Evolutionary conservation across 2,113 vertebrate species (phyloP).

Genomic region (Pygoscelis adeliae): DNA sequence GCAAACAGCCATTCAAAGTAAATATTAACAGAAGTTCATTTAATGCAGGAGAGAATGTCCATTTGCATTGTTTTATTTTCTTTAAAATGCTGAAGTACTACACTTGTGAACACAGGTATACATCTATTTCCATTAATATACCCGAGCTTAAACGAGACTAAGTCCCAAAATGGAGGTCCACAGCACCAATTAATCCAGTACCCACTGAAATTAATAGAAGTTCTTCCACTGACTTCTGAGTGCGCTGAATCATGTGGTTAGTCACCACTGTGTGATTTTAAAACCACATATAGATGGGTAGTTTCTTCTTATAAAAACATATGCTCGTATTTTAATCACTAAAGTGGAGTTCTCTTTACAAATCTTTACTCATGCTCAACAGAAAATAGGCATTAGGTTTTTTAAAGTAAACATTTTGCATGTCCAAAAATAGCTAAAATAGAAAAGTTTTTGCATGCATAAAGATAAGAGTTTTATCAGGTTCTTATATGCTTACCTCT

Average conservation of each 20-base stretch:
- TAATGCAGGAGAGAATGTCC: not conserved
- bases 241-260: not conserved
- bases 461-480: not conserved
- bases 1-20: not conserved
- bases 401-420: not conserved
- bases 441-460: not conserved
- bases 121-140: not conserved
- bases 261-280: not conserved
- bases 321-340: not conserved
- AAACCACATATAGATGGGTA: not conserved
- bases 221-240: not conserved
- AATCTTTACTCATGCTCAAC: not conserved
- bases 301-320: not conserved
- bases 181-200: not conserved
- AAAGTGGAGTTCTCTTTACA: not conserved
- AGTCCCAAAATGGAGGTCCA: not conserved
- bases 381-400: not conserved
- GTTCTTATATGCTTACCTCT: not conserved
- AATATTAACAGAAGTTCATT: slow-evolving; percentile 38
- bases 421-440: not conserved
- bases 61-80: not conserved
- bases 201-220: not conserved
- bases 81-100: not conserved
- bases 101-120: not conserved
- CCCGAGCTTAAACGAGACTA: not conserved